phyloP scores from a whole-genome alignment of 2,888 invertebrate species.

The Thymelicus sylvestris region DNA sequence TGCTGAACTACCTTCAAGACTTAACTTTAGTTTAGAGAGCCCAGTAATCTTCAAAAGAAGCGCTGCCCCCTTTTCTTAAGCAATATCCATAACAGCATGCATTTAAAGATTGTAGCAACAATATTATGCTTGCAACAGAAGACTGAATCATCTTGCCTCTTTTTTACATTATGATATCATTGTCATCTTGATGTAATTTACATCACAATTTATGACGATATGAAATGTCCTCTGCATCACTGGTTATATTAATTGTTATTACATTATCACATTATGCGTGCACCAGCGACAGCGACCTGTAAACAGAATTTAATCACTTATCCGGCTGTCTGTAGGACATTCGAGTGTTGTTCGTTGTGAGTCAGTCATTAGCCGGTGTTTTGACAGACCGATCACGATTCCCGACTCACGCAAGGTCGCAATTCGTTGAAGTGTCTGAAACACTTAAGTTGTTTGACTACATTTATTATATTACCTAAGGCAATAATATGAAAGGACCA shows the following conservation, averaged over 20 bases:
- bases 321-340: constrained; percentile 4
- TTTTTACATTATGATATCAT: no score
- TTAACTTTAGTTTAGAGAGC: no score
- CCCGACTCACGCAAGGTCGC: constrained; percentile 25
- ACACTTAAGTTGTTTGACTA: constrained; percentile 8
- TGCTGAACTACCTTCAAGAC: no score
- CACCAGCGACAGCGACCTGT: not conserved
- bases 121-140: no score
- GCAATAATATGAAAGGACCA: not conserved
- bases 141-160: no score
- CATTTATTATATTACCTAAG: constrained; percentile 1
- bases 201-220: not conserved
- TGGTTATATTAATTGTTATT: not conserved
- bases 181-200: constrained; percentile 1
- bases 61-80: no score
- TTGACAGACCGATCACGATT: constrained; percentile 24
- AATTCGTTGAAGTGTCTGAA: not conserved
- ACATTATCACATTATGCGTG: not conserved
- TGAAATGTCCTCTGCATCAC: no score
- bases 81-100: no score
- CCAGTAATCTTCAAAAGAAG: no score
- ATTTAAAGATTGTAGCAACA: no score
- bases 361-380: constrained; percentile 13
- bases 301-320: constrained; percentile 7
- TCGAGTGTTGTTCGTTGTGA: not conserved